Base-by-base conservation (phyloP, 2,888 invertebrate species). In the Dendrolimus houi region DNA sequence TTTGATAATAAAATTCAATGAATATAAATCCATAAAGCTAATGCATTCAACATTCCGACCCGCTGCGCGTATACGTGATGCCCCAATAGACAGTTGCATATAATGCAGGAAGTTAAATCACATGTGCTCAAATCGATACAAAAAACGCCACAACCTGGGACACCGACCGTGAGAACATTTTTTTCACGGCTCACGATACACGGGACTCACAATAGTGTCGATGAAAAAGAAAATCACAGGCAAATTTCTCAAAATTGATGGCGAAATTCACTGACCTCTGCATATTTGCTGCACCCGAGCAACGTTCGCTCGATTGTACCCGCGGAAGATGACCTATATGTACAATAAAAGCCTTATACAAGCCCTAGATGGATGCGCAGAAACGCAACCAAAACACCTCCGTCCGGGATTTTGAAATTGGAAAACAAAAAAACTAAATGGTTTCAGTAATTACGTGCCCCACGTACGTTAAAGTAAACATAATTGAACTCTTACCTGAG, bases 101-200 rank as follows among this genome's bases (percentile, higher is more conserved):
- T 67, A 70, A 71, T 74, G 71, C 79, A 80, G 81, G 83, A 86
- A 83, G 72, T 77, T 64, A 60, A 61, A 70, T 58, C 52, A 74
- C 79, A 83, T 83, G 79, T 80, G 78, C 65, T 62, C 59, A 62
- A 59, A 68, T 64, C 71, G 70, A 62, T 60, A 62, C 64, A 67
- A 73, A 77, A 79, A 72, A 72, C 29, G 29, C 29, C 29, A 71
- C 71, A 74, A 69, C 64, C 67, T 70, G 71, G 74, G 72, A 74
- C 69, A 70, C 64, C 61, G 66, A 82, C 72, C 83, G 85, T 85
- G 85, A 81, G 86, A 87, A 83, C 66, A 64, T 73, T 81, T 87
- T 84, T 82, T 83, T 80, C 56, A 62, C 62, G 58, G 59, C 68
- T 64, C 70, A 75, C 73, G 71, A 78, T 77, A 75, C 77, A 80